Evolutionary conservation across 2,797 vertebrate genomes (phyloP).

Genomic region (Eulemur albifrons): DNA sequence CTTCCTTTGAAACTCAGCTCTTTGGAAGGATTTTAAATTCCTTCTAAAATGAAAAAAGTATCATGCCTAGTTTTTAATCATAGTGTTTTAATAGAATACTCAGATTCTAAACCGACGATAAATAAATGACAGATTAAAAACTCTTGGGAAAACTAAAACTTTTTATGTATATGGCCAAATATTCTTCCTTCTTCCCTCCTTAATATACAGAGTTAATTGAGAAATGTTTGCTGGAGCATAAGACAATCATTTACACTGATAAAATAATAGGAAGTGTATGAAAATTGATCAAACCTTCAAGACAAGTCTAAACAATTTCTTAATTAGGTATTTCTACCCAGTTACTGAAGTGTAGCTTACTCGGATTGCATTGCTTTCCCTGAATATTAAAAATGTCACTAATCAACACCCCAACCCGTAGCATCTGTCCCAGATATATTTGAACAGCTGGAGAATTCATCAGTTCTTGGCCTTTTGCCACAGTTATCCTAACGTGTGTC

Average conservation of each 20-base stretch:
- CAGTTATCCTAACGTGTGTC: conserved; percentile 51
- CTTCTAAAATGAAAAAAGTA: conserved; percentile 15
- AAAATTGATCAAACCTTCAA: conserved; percentile 55
- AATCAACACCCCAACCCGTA: conserved; percentile 66
- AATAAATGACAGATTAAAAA: neutral
- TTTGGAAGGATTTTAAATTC: neutral
- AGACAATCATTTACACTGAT: conserved; percentile 58
- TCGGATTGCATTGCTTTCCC: conserved; percentile 55
- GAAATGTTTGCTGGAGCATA: conserved; percentile 65
- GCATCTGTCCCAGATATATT: conserved; percentile 74
- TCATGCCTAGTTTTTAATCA: neutral
- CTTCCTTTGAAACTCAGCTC: conserved; percentile 1
- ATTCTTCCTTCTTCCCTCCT: conserved; percentile 54
- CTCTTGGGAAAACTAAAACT: neutral
- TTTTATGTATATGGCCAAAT: neutral
- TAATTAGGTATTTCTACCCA: conserved; percentile 69
- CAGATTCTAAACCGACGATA: neutral
- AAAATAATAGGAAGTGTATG: conserved; percentile 63
- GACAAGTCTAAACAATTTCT: conserved; percentile 71
- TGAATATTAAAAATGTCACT: conserved; percentile 80
- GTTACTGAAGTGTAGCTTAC: conserved; percentile 62
- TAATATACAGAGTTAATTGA: conserved; percentile 55
- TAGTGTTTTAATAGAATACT: neutral
- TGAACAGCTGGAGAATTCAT: conserved; percentile 78
- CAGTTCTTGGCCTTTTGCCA: conserved; percentile 75